Base-by-base conservation (phyloP, 2,888 invertebrate species). In the Panopea generosa region DNA sequence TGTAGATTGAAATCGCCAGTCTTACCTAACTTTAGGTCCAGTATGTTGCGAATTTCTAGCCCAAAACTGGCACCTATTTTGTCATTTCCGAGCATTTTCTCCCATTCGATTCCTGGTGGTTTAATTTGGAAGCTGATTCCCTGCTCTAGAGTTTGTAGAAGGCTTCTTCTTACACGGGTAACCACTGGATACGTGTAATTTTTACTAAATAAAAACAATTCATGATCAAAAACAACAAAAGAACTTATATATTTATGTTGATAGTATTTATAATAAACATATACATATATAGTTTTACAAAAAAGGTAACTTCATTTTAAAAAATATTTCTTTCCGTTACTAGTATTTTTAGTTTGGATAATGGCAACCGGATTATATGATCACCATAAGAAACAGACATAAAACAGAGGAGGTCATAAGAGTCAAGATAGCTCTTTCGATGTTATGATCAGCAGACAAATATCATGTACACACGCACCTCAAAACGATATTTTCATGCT, bases 1-100 rank as follows among this genome's bases (percentile, higher is more conserved):
- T n/a, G n/a, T n/a, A n/a, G n/a, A n/a, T n/a, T n/a, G n/a, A n/a
- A n/a, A n/a, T n/a, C n/a, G n/a, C n/a, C n/a, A n/a, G n/a, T n/a
- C n/a, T 29, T 71, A 78, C 78, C 70, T 45, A 78, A 38, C 33
- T 74, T 70, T 1, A 78, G 71, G 33, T 78, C 78, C 20, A 78
- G 57, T 1, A 74, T 74, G 29, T 78, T 78, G 14, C 78, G 20
- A 14, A 85, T 84, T 33, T 72, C 63, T 4, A 85, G 69, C 1
- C 86, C 86, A 49, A 86, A 85, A 40, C 83, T 81, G 2, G 85
- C 86, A 9, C 86, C 86, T 18, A 86, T 75, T 4, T 69, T 60
- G 0, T 16, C 22, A n/a, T 56, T 78, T 4, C 86, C 86, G 6
- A 85, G 59, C 3, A 59, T 65, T 47, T 85, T 86, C 22, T 77